Base-by-base conservation (phyloP, 1,140 invertebrate species). In the Sarcophaga bullata region DNA sequence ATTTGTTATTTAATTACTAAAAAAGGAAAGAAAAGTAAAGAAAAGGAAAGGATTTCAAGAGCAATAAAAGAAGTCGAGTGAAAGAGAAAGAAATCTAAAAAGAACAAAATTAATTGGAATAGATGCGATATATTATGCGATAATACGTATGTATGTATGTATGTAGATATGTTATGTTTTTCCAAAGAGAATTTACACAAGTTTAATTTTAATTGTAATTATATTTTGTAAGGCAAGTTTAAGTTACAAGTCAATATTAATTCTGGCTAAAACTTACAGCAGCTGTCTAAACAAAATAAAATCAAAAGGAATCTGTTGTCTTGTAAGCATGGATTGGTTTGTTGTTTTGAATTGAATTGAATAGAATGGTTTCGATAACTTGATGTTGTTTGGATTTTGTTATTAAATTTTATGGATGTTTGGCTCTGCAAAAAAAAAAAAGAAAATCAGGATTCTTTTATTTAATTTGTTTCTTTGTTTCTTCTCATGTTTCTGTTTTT, bases 351-450 rank as follows among this genome's bases (percentile, higher is more conserved):
- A 37, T 37, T 37, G 25, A 37, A 37, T 37, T 2, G 25, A 37
- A 37, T 37, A 4, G 25, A 37, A 37, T 37, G 25, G 1, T 37
- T 62, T 15, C 13, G 6, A 62, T n/a, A 62, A 11, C 15, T 72
- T 9, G 19, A 3, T 17, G 15, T 62, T 17, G 17, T 72, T 72
- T 8, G 62, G 0, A 19, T 72, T 72, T 72, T 17, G 17, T 72
- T 72, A 19, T 50, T 50, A 8, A 52, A 19, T 17, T 15, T 49
- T 78, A 78, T 78, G 75, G 75, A 78, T 78, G 75, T 78, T 52
- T 78, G 75, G 75, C 50, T 78, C 75, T 78, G 75, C 25, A 78
- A 78, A 76, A 7, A 13, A 11, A n/a, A 52, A 37, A 37, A 37
- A 37, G 25, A 37, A 37, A 15, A 62, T 72, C 17, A 11, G 62